Conservation (phyloP, 2,888 invertebrate genomes). For the Ecdyonurus torrentis region DNA sequence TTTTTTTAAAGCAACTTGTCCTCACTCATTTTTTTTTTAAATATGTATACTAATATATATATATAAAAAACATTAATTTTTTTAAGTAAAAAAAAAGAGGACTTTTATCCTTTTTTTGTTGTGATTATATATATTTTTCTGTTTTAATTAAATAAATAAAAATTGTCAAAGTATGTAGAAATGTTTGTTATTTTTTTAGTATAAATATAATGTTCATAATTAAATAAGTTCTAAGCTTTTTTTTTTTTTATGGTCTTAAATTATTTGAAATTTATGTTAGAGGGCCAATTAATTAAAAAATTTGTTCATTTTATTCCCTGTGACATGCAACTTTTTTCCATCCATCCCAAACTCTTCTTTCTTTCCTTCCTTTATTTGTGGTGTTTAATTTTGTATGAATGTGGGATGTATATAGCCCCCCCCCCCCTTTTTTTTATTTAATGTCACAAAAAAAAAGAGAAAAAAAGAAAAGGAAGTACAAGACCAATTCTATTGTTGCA, state of each 20-base stretch:
- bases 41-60: not conserved
- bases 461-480: too few relatives aligned
- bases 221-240: not conserved
- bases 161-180: not conserved
- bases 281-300: not conserved
- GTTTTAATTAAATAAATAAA: not conserved
- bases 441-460: too few relatives aligned
- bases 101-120: slow-evolving; percentile 5
- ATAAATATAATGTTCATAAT: not conserved
- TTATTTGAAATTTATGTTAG: not conserved
- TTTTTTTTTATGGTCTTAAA: not conserved
- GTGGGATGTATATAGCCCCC: too few relatives aligned
- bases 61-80: slow-evolving; percentile 3
- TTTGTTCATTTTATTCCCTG: not conserved
- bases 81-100: not conserved
- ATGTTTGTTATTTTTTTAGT: not conserved
- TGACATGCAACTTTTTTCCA: not conserved
- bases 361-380: not conserved
- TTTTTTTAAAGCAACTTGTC: slow-evolving; percentile 6
- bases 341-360: not conserved
- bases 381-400: not conserved
- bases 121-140: slow-evolving; percentile 1
- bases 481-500: too few relatives aligned
- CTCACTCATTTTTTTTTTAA: slow-evolving; percentile 8
- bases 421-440: too few relatives aligned